Evolutionary conservation across 2,797 vertebrate genomes (phyloP).

Genomic region (Threskiornis aethiopicus): DNA sequence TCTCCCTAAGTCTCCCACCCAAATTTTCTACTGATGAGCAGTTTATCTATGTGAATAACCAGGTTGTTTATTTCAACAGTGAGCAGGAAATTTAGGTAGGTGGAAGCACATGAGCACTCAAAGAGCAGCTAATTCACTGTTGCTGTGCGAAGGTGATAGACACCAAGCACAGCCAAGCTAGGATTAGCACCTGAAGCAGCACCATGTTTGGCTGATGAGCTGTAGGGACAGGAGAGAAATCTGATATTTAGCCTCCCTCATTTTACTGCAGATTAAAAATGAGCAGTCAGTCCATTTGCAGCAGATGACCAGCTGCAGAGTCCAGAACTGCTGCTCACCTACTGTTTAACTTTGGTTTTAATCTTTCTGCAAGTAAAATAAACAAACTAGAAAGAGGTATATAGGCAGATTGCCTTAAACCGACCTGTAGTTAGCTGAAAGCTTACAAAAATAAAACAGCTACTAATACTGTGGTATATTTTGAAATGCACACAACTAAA

Average conservation of each 20-base stretch:
- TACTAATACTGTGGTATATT: background rate
- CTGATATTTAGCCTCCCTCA: background rate
- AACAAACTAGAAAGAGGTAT: background rate
- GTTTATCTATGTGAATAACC: background rate
- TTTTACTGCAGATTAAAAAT: background rate
- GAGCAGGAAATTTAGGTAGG: background rate
- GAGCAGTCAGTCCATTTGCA: background rate
- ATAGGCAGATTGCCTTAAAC: background rate
- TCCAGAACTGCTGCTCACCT: background rate
- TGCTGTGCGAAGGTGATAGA: background rate
- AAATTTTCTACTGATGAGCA: background rate
- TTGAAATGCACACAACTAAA: background rate
- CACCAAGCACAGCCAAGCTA: background rate
- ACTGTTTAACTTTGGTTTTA: background rate
- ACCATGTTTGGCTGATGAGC: background rate
- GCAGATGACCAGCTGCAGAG: background rate
- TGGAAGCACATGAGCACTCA: background rate
- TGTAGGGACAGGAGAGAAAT: background rate
- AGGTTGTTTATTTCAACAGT: background rate
- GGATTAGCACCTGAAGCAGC: background rate
- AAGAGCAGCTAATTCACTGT: background rate
- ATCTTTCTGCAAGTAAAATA: background rate
- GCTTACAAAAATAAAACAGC: background rate
- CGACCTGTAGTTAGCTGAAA: background rate
- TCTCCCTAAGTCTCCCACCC: background rate